These are phyloP conservation scores for Synanthedon andrenaeformis DNA, from an alignment of 2,888 invertebrate species.

Conservation along the genomic window DNA sequence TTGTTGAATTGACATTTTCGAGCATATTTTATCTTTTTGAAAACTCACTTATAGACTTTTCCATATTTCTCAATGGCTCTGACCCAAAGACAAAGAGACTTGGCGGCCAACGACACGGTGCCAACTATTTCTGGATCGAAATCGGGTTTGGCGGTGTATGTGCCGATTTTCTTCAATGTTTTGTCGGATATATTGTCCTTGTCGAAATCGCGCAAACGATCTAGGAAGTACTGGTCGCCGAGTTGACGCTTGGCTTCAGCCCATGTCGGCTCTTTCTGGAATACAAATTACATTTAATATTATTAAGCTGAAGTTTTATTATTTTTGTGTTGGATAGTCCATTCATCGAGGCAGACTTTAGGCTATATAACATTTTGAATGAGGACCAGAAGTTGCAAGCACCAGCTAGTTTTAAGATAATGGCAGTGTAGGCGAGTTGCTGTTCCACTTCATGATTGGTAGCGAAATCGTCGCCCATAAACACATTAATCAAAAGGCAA, in stretches of 20 bases:
- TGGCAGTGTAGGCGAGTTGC: no score
- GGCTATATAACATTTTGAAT: no score
- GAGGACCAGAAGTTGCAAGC: no score
- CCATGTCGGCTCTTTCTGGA: constrained; percentile 84
- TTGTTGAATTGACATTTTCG: no score
- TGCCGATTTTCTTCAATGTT: constrained; percentile 82
- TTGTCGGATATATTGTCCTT: constrained; percentile 89
- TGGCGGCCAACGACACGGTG: constrained; percentile 84
- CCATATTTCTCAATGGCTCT: constrained; percentile 93
- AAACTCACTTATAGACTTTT: constrained; percentile 81
- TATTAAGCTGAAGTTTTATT: no score
- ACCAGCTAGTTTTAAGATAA: no score
- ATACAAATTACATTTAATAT: neutral
- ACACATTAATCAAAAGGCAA: no score
- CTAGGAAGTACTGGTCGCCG: constrained; percentile 83
- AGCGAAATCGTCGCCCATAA: no score
- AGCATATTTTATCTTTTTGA: neutral
- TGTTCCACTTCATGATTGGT: neutral
- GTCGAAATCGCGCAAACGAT: constrained; percentile 85
- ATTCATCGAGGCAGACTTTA: no score
- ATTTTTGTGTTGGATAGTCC: no score
- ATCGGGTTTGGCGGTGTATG: constrained; percentile 84
- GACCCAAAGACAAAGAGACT: constrained; percentile 91
- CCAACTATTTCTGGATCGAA: constrained; percentile 91
- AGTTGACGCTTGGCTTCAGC: constrained; percentile 87